phyloP scores from a whole-genome alignment of 2,888 invertebrate genomes.

The Ariolimax columbianus region DNA sequence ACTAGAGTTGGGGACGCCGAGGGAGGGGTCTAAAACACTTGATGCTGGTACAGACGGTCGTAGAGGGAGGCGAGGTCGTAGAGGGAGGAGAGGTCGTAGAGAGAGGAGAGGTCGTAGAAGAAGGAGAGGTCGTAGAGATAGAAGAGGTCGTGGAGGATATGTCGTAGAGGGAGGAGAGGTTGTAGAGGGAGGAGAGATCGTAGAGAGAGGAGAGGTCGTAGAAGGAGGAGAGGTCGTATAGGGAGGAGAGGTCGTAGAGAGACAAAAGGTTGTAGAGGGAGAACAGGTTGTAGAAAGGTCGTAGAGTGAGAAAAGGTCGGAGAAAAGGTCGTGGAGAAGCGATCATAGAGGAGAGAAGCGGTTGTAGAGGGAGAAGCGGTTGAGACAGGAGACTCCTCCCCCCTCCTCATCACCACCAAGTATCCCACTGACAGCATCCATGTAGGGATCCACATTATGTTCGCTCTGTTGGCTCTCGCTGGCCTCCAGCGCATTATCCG shows the following conservation, averaged over 20 bases:
- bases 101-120: background rate
- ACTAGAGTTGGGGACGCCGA: too few relatives aligned
- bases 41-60: too few relatives aligned
- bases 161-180: background rate
- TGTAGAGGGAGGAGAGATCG: background rate
- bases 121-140: background rate
- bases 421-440: too few relatives aligned
- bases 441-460: too few relatives aligned
- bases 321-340: background rate
- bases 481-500: too few relatives aligned
- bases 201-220: background rate
- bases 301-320: background rate
- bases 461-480: too few relatives aligned
- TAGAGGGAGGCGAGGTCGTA: background rate
- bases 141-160: background rate
- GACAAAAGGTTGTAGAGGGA: background rate
- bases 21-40: too few relatives aligned
- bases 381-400: background rate
- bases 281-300: background rate
- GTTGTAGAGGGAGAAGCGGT: background rate
- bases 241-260: too few relatives aligned
- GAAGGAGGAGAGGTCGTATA: background rate
- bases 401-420: too few relatives aligned
- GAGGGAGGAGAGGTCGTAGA: background rate
- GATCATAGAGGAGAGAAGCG: too few relatives aligned